Conservation (phyloP, 1,140 invertebrate genomes). For the Pseudomyrmex sp. region DNA sequence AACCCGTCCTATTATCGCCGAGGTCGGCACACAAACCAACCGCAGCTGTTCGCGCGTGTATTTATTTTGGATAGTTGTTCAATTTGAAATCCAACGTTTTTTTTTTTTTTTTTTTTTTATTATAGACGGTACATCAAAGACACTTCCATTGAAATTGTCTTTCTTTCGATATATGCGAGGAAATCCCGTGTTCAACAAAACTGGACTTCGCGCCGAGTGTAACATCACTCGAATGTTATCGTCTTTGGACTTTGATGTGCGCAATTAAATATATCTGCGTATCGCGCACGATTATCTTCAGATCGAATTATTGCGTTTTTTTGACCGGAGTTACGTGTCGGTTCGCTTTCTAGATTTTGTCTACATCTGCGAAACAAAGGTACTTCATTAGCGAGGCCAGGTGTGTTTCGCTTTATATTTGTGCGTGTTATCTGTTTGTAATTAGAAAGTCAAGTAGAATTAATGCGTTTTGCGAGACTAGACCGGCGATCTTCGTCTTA, state of each 20-base stretch:
- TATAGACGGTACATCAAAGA: too few relatives aligned
- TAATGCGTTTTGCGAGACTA: not conserved
- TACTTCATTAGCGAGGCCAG: not conserved
- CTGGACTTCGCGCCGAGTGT: not conserved
- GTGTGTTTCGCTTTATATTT: not conserved
- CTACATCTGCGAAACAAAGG: not conserved
- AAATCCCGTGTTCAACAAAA: not conserved
- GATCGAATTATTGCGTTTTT: not conserved
- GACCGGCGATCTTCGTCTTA: conserved; percentile 21
- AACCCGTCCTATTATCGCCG: not conserved
- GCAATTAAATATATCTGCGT: not conserved
- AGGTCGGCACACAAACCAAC: not conserved
- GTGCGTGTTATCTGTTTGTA: not conserved
- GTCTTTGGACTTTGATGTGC: not conserved
- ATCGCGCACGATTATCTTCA: not conserved
- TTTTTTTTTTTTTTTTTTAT: too few relatives aligned
- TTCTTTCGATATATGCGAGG: too few relatives aligned
- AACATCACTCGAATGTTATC: not conserved
- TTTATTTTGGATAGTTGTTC: not conserved
- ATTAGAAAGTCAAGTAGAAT: conserved; percentile 18
- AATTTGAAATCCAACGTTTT: not conserved
- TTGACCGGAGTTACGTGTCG: not conserved
- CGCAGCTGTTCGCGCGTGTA: too few relatives aligned
- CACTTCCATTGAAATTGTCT: too few relatives aligned
- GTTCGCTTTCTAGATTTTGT: not conserved